Evolutionary conservation across 2,113 vertebrate genomes (phyloP).

Genomic region (Mormoops blainvillei): DNA sequence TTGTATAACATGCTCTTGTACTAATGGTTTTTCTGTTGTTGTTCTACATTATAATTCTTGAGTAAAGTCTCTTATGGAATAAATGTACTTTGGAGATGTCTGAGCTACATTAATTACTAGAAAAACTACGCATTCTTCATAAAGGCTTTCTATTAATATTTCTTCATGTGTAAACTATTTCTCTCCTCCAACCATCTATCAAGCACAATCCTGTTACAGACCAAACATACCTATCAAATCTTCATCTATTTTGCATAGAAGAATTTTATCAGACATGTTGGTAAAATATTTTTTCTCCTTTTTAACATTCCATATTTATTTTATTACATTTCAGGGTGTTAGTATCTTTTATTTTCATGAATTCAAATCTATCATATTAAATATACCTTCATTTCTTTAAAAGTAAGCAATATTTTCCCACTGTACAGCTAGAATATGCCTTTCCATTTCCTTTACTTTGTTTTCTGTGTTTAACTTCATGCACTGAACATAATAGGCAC

Average conservation of each 20-base stretch:
- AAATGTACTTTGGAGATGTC: neutral
- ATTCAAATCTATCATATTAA: constrained; percentile 22
- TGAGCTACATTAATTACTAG: neutral
- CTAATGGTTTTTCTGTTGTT: neutral
- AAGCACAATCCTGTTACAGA: constrained; percentile 14
- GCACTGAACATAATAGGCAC: neutral
- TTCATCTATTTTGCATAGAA: neutral
- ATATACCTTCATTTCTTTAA: neutral
- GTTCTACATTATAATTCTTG: neutral
- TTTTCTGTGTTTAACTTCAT: neutral
- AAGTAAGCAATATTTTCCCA: constrained; percentile 6
- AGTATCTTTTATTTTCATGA: constrained; percentile 40
- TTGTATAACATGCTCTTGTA: neutral
- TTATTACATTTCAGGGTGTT: neutral
- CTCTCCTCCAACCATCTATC: neutral
- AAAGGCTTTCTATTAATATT: neutral
- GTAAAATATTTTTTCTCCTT: constrained; percentile 16
- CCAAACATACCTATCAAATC: neutral
- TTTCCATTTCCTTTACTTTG: neutral
- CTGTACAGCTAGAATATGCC: neutral
- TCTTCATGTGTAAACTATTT: neutral
- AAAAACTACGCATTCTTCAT: neutral
- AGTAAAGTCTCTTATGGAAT: constrained; percentile 3
- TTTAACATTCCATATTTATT: neutral
- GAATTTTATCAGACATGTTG: neutral